Evolutionary conservation across 2,113 vertebrate genomes (phyloP).

Genomic region (Bos javanicus): DNA sequence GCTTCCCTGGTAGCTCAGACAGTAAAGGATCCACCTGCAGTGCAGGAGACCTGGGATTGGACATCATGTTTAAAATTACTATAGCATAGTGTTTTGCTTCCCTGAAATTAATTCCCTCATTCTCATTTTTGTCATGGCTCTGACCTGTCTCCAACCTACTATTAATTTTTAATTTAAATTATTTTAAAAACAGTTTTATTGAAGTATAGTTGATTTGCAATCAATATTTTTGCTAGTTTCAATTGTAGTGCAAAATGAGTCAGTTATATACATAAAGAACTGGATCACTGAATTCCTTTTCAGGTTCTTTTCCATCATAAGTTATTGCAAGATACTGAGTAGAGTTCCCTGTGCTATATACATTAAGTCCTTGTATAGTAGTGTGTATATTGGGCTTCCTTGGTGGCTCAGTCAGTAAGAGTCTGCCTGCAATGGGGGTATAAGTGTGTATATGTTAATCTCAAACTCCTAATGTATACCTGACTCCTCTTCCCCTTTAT

Average conservation of each 20-base stretch:
- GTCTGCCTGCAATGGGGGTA: not conserved
- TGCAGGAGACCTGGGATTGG: not conserved
- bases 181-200: not conserved
- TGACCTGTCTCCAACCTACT: not conserved
- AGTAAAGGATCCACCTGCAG: not conserved
- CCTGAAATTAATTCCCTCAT: not conserved
- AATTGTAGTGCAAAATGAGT: not conserved
- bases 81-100: not conserved
- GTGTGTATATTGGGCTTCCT: not conserved
- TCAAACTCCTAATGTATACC: not conserved
- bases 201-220: not conserved
- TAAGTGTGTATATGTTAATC: not conserved
- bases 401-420: not conserved
- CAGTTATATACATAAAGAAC: not conserved
- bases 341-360: not conserved
- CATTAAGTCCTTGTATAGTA: not conserved
- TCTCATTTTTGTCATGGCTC: not conserved
- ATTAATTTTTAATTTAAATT: not conserved
- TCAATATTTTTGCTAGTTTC: not conserved
- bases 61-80: not conserved
- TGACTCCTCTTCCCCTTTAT: not conserved
- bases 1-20: not conserved
- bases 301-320: not conserved
- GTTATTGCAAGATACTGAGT: not conserved
- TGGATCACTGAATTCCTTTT: not conserved